Evolutionary conservation across 1,140 invertebrate genomes (phyloP), one percentile per base, ranked within the genome.

Genomic region (Penaeus vannamei): DNA sequence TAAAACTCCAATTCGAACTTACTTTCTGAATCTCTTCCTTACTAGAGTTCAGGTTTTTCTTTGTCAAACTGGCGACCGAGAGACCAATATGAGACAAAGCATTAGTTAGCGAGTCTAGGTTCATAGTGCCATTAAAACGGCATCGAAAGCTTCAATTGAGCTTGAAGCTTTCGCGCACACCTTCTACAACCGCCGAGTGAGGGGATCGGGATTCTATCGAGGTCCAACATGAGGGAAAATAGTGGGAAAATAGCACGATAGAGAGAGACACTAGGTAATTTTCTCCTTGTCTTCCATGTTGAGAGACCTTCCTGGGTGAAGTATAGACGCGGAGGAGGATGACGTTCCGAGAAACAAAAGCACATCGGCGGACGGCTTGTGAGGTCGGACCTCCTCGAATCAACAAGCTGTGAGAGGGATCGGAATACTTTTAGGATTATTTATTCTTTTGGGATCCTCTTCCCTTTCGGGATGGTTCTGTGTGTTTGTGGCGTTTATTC

Each of bases 51-150:
- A 96, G 97, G 95, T 98, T 98, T 95, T 97, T 98, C 95, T 98
- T 98, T 94, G 95, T 97, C 95, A 98, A 96, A 95, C 97, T 98
- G 94, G 96, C 95, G 95, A 98, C 96, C 94, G 98, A 97, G 96
- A 86, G 88, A 90, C 86, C 90, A 91, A 91, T 91, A 89, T 91
- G 91, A 91, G 90, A 91, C 90, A 91, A 91, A 89, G 91, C 90
- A 91, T 87, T 87, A 88, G 90, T 87, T 84, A 91, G 87, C 62
- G 90, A 91, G 90, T 91, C 91, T 90, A 91, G 90, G 91, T 91
- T 91, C 91, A 91, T 91, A 91, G 91, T 91, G 87, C 91, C 91
- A 91, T 91, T 91, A 91, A 91, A 89, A 91, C 91, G 89, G 91
- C 91, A 89, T 90, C 89, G 91, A 91, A 91, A 90, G 90, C 91